phyloP scores from a whole-genome alignment of 1,140 invertebrate genomes.

The Dendroctonus ponderosae region DNA sequence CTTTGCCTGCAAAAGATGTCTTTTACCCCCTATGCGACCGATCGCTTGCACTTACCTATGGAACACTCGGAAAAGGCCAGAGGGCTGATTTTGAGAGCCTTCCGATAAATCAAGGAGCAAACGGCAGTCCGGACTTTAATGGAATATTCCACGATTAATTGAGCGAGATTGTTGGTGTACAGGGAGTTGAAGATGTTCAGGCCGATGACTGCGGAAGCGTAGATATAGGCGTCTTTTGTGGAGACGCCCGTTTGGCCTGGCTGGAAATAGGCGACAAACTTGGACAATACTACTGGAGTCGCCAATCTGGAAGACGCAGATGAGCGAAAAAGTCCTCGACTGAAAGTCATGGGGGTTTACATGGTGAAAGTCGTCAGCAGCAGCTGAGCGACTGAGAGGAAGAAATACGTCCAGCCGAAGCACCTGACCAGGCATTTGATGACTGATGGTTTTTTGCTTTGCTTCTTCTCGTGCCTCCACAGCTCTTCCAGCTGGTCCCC shows the following conservation, averaged over 20 bases:
- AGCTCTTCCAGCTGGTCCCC: conserved; percentile 29
- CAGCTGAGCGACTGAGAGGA: conserved; percentile 22
- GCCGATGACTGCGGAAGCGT: conserved; percentile 22
- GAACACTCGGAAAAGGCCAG: conserved; percentile 68
- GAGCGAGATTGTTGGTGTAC: conserved; percentile 69
- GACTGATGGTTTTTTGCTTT: conserved; percentile 24
- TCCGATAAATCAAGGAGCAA: conserved; percentile 79
- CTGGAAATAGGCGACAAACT: conserved; percentile 37
- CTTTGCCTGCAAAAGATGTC: conserved; percentile 68
- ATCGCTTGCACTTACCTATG: conserved; percentile 50
- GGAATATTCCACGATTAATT: conserved; percentile 67
- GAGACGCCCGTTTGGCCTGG: conserved; percentile 29
- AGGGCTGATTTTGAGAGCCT: conserved; percentile 68
- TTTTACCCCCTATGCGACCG: background rate
- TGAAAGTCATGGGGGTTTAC: too few species aligned
- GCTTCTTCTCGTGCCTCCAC: conserved; percentile 28
- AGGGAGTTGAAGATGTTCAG: conserved; percentile 30
- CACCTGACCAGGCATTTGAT: conserved; percentile 8
- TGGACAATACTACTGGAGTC: conserved; percentile 27
- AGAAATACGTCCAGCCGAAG: conserved; percentile 29
- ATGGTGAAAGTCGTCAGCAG: conserved; percentile 12
- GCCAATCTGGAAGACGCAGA: conserved; percentile 34
- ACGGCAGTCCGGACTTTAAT: conserved; percentile 78
- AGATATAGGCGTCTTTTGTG: conserved; percentile 31
- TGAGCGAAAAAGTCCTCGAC: too few species aligned